A percentile compares a stretch with the other conserved stretches of the same genome.
Evolutionary conservation across 2,113 vertebrate species (phyloP).

Genomic region (Pristiophorus japonicus): DNA sequence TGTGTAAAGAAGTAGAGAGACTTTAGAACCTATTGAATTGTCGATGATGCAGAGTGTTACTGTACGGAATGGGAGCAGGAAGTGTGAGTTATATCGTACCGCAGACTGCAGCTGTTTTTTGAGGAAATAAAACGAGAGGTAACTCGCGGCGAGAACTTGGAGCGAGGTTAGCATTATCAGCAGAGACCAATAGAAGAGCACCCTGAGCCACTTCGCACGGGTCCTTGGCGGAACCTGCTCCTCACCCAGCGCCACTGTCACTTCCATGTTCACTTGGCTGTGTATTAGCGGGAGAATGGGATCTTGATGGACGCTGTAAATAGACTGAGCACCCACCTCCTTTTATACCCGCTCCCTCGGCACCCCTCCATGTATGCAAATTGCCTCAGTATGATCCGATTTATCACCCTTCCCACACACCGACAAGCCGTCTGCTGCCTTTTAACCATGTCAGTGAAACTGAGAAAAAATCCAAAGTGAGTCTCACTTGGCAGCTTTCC

Average conservation of each 20-base stretch:
- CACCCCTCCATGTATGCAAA: not conserved
- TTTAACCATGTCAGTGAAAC: not conserved
- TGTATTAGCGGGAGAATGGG: too few species aligned
- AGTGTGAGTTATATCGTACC: not conserved
- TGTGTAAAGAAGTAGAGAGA: not conserved
- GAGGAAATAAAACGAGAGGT: not conserved
- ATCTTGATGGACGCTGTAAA: not conserved
- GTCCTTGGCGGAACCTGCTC: not conserved
- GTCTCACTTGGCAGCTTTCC: slow-evolving; percentile 14
- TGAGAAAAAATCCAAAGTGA: not conserved
- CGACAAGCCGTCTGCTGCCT: not conserved
- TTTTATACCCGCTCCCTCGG: not conserved
- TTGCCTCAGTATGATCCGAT: not conserved
- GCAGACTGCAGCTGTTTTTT: not conserved
- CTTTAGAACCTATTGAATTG: not conserved
- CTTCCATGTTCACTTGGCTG: not conserved
- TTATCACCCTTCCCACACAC: not conserved
- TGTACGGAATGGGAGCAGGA: not conserved
- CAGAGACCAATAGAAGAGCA: not conserved
- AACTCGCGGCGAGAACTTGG: not conserved
- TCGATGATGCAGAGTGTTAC: not conserved
- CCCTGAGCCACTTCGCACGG: not conserved
- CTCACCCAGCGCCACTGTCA: not conserved
- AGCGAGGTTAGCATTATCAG: not conserved
- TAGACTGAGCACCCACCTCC: too few species aligned